phyloP scores from a whole-genome alignment of 2,888 invertebrate genomes.

The Drosophila merina region DNA sequence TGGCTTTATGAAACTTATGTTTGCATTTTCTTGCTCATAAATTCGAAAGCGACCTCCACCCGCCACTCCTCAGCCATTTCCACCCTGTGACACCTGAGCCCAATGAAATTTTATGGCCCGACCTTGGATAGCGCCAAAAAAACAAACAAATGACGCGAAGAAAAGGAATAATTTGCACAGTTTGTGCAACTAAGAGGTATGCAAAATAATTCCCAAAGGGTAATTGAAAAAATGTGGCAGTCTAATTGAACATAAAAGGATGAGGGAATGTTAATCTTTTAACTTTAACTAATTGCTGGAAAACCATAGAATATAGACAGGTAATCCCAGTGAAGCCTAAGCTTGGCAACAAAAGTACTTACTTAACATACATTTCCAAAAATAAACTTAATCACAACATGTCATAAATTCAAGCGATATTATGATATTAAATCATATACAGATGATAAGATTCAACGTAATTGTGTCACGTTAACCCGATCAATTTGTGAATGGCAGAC shows the following conservation, averaged over 20 bases:
- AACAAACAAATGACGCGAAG: background rate
- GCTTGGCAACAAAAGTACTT: too few relatives aligned
- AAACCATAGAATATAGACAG: background rate
- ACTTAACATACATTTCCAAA: background rate
- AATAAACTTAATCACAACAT: background rate
- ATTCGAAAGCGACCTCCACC: slow-evolving; percentile 48
- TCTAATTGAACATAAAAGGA: slow-evolving; percentile 39
- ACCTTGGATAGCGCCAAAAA: slow-evolving; percentile 32
- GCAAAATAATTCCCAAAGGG: slow-evolving; percentile 32
- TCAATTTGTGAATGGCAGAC: slow-evolving; percentile 1
- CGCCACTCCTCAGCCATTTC: background rate
- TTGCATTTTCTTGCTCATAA: slow-evolving; percentile 73
- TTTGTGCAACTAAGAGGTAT: slow-evolving; percentile 26
- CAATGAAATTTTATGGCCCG: slow-evolving; percentile 55
- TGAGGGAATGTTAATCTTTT: slow-evolving; percentile 32
- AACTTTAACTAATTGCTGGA: slow-evolving; percentile 6
- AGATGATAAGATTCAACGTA: background rate
- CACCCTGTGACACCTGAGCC: slow-evolving; percentile 62
- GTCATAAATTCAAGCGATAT: background rate
- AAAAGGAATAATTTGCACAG: background rate
- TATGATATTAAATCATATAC: background rate
- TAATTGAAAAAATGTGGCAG: slow-evolving; percentile 35
- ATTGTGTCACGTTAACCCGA: background rate
- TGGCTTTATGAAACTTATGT: slow-evolving; percentile 54
- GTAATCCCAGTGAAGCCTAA: too few relatives aligned